Evolutionary conservation across 2,888 invertebrate species (phyloP), one percentile per base, ranked within the genome.

Genomic region (Eilema depressum): DNA sequence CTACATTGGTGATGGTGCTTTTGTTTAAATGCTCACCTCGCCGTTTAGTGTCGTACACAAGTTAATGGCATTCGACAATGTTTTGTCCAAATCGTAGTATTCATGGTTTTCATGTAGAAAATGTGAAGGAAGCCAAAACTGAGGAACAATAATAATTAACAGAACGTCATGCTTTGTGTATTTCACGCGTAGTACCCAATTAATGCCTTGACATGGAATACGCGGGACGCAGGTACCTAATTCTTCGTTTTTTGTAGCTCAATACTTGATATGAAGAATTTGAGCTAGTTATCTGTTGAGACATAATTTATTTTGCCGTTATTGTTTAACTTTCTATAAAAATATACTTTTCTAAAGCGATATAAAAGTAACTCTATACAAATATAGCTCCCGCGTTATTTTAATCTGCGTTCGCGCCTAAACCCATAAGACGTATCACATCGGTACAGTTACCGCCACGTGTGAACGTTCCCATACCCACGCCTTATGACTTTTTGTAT

Each of bases 381-480:
- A 71, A 20, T 61, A 17, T 67, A 68, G 37, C 73, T 73, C 37
- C 80, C 86, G 85, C 81, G 81, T 73, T 79, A 82, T 82, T 59
- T n/a, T 33, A 56, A 63, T 74, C 68, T 63, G 64, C 74, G 71
- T 37, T 70, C 75, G 65, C 78, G 75, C 68, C 73, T 83, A 77
- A 76, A 81, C 78, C 80, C 76, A 79, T 82, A 81, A 78, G 66
- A 71, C 84, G 86, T 84, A 86, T 80, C 79, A 75, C 86, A 86
- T 88, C 85, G 85, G 86, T 88, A 91, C 91, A 88, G 91, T 89
- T 90, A 89, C 85, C 81, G 86, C 86, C 93, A 95, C 93, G 94
- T 95, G 95, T 94, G 95, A 95, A 95, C 91, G 86, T 95, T 95
- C 95, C 91, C 95, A 95, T 93, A 94, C 95, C 94, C 95, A 95